A percentile compares a stretch with the other conserved stretches of the same genome.
These are phyloP conservation scores for Junco hyemalis DNA, from an alignment of 2,113 vertebrate genomes.

Conservation along the genomic window DNA sequence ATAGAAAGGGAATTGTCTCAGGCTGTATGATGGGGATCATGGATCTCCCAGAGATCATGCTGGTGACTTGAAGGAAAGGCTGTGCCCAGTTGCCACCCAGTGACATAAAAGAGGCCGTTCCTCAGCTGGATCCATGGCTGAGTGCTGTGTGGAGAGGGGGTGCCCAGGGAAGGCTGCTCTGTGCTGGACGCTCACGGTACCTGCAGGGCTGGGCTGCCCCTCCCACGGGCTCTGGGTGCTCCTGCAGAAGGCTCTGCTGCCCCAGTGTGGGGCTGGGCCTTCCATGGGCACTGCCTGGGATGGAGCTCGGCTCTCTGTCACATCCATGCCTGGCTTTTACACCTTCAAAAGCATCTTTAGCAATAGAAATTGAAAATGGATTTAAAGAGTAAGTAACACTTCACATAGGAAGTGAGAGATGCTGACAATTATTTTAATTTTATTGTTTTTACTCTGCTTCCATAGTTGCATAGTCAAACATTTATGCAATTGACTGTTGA, in stretches of 20 bases:
- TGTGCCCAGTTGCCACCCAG: not conserved
- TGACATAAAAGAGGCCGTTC: rapidly evolving
- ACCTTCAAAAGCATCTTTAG: not conserved
- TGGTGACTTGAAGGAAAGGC: not conserved
- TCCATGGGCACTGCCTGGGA: rapidly evolving
- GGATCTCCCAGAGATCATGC: not conserved
- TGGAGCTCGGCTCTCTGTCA: not conserved
- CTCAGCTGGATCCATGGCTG: rapidly evolving
- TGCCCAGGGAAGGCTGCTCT: not conserved
- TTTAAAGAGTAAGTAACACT: not conserved
- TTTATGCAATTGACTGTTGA: constrained; percentile 1
- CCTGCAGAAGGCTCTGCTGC: not conserved
- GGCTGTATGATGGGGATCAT: rapidly evolving
- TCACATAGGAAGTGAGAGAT: not conserved
- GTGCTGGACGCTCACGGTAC: rapidly evolving
- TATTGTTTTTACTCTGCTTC: not conserved
- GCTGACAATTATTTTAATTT: not conserved
- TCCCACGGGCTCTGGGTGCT: rapidly evolving
- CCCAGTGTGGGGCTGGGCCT: rapidly evolving
- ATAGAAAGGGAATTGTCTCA: not conserved
- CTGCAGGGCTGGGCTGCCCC: not conserved
- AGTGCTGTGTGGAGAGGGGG: not conserved
- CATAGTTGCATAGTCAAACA: not conserved
- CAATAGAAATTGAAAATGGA: not conserved
- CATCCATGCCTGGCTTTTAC: rapidly evolving